Evolutionary conservation across 1,140 invertebrate species (phyloP), one percentile per base, ranked within the genome.

Genomic region (Apis cerana): DNA sequence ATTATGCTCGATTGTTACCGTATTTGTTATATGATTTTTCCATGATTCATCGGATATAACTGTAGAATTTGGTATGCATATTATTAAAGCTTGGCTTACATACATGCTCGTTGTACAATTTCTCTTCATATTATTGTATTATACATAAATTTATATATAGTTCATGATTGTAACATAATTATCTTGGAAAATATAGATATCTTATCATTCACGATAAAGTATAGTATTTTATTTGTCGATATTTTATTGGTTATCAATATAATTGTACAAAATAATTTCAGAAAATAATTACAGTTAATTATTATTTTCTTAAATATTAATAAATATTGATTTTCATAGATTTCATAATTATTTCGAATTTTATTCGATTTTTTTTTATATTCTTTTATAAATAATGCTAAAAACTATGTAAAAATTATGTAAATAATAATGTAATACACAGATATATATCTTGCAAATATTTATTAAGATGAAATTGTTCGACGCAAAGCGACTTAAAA

Each of bases 31-130:
- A 43, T 52, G 58, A 56, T 70, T 61, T 50, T 67, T 64, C 48
- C 58, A 82, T 64, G 65, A 82, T 77, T 70, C 67, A 56, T 17
- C 67, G 58, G 67, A 82, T 56, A 33, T 70, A 9, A 21, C 48
- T 33, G 10, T 13, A 54, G 50, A 48, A 82, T 48, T 82, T 80
- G 21, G n/a, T 27, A n/a, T 5, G 4, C 13, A 21, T 21, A 58
- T 76, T 50, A 62, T n/a, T 17, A n/a, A 33, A 69, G 56, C n/a
- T 68, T 68, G 23, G n/a, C 48, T 75, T 48, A 21, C n/a, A 67
- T 81, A 54, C 43, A 17, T 17, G 70, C 21, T 17, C 12, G 3
- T 50, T 56, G 27, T 27, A 58, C 62, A 43, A 75, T 81, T 75
- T 33, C 70, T 75, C 52, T 50, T 65, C 12, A 27, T 67, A 67